Evolutionary conservation across 2,113 vertebrate genomes (phyloP).

Genomic region (Amphilophus citrinellus): DNA sequence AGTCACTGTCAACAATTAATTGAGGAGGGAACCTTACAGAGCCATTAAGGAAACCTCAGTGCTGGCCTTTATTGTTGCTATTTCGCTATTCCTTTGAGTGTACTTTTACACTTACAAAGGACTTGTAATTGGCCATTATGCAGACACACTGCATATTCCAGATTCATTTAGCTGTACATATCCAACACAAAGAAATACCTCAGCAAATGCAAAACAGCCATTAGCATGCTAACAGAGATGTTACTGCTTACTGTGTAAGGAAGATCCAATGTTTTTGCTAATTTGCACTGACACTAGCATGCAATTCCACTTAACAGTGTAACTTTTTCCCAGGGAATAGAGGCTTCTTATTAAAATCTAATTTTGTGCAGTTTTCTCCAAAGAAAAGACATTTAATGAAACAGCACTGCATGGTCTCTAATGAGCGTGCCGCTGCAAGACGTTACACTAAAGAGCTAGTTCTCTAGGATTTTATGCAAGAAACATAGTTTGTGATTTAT

Average conservation of each 20-base stretch:
- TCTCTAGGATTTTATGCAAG: conserved; percentile 17
- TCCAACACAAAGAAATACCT: conserved; percentile 55
- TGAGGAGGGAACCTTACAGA: conserved; percentile 26
- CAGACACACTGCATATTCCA: conserved; percentile 44
- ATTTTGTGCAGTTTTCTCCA: conserved; percentile 62
- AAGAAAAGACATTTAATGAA: conserved; percentile 72
- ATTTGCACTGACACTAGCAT: conserved; percentile 66
- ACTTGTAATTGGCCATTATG: conserved; percentile 70
- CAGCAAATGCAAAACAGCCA: conserved; percentile 51
- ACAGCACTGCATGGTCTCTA: conserved; percentile 49
- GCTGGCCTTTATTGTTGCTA: conserved; percentile 45
- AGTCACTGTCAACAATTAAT: conserved; percentile 34
- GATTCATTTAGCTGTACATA: conserved; percentile 57
- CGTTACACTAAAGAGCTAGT: conserved; percentile 31
- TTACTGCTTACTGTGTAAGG: conserved; percentile 51
- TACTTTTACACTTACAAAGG: conserved; percentile 62
- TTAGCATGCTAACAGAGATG: conserved; percentile 71
- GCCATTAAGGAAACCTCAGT: conserved; percentile 36
- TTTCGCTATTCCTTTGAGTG: conserved; percentile 58
- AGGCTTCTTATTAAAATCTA: conserved; percentile 71
- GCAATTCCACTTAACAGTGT: conserved; percentile 53
- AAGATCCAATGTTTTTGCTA: conserved; percentile 58
- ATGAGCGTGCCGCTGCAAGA: conserved; percentile 56
- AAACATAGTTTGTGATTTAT: conserved; percentile 32
- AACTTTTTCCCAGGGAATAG: conserved; percentile 57